phyloP scores from a whole-genome alignment of 2,888 invertebrate genomes.

The Apamea sordens region DNA sequence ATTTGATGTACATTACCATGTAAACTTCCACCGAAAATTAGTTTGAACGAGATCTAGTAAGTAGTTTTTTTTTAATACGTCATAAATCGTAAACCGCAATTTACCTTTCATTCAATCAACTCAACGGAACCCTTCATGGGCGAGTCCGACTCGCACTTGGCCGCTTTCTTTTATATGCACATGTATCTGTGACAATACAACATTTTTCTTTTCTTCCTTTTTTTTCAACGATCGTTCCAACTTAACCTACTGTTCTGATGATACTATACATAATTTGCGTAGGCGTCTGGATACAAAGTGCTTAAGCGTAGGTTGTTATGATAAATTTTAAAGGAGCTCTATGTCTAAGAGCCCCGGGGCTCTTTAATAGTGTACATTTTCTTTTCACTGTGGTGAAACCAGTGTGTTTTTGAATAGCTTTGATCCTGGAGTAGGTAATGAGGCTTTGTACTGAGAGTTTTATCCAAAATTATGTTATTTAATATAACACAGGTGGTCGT shows the following conservation, averaged over 20 bases:
- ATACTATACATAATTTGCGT: conserved; percentile 30
- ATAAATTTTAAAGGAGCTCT: conserved; percentile 64
- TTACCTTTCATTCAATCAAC: too few relatives aligned
- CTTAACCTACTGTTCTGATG: conserved; percentile 10
- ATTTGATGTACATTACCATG: too few relatives aligned
- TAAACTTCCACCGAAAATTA: too few relatives aligned
- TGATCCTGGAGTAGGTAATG: conserved; percentile 43
- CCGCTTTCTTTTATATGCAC: background rate
- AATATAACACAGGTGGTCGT: background rate
- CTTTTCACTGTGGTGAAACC: conserved; percentile 38
- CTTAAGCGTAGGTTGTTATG: conserved; percentile 59
- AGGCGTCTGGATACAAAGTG: conserved; percentile 54
- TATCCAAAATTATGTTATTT: conserved; percentile 7
- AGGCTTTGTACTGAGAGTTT: conserved; percentile 3
- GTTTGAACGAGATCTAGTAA: too few relatives aligned
- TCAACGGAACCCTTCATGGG: too few relatives aligned
- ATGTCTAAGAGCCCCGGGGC: conserved; percentile 53
- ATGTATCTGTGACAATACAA: background rate
- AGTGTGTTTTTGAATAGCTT: conserved; percentile 50
- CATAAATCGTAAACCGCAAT: too few relatives aligned
- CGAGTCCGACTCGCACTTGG: too few relatives aligned
- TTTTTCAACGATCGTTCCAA: background rate
- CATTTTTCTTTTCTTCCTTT: background rate
- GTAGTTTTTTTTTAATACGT: too few relatives aligned
- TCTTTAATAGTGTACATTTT: conserved; percentile 59